phyloP scores from a whole-genome alignment of 2,888 invertebrate species.

The Nasonovia ribisnigri region DNA sequence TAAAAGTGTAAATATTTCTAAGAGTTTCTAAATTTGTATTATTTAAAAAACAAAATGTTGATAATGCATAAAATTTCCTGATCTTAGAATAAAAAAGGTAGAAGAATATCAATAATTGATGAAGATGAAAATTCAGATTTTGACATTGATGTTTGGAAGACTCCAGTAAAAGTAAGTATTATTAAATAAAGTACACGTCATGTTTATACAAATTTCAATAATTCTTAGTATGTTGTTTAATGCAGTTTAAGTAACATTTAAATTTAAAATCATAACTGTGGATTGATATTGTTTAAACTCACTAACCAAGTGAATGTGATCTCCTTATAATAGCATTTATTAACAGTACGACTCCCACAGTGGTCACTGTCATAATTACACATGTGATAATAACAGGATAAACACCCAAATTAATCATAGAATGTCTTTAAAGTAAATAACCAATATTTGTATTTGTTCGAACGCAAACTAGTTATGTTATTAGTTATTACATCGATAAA shows the following conservation, averaged over 20 bases:
- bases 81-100: slow-evolving; percentile 44
- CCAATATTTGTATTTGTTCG: too few relatives aligned
- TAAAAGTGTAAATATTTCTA: neutral
- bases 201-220: too few relatives aligned
- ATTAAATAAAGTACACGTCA: neutral
- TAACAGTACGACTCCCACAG: neutral
- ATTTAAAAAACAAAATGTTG: neutral
- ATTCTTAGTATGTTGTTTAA: neutral
- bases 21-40: neutral
- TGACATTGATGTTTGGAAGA: slow-evolving; percentile 15
- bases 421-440: too few relatives aligned
- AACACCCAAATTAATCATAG: neutral
- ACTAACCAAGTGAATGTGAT: neutral
- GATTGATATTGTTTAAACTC: neutral
- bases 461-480: too few relatives aligned
- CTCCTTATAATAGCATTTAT: neutral
- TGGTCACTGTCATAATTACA: neutral
- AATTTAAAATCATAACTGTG: neutral
- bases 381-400: neutral
- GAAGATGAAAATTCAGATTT: slow-evolving; percentile 23
- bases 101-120: neutral
- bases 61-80: neutral
- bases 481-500: too few relatives aligned
- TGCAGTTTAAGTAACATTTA: neutral
- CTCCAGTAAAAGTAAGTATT: slow-evolving; percentile 47